A percentile compares a stretch with the other conserved stretches of the same genome.
Evolutionary conservation across 2,113 vertebrate species (phyloP).

Genomic region (Pachypanchax playfairii): DNA sequence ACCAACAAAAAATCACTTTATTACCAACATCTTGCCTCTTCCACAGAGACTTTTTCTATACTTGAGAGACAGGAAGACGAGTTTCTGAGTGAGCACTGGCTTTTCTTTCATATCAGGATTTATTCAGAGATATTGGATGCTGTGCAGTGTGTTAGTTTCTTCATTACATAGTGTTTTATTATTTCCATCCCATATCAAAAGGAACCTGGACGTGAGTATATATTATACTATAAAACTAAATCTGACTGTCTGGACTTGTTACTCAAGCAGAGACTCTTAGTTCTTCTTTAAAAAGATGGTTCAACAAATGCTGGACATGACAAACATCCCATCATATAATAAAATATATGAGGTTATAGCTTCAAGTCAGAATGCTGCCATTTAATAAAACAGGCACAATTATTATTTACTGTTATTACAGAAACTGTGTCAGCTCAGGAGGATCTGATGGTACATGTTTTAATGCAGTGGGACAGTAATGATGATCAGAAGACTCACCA

Average conservation of each 20-base stretch:
- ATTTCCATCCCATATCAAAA: slow-evolving; percentile 31
- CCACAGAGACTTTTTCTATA: slow-evolving; percentile 15
- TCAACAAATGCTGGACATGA: too few relatives aligned
- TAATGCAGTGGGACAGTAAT: too few relatives aligned
- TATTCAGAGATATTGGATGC: slow-evolving; percentile 33
- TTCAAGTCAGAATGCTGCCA: too few relatives aligned
- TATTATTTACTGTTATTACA: too few relatives aligned
- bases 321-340: too few relatives aligned
- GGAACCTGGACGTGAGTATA: neutral
- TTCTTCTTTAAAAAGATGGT: too few relatives aligned
- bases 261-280: neutral
- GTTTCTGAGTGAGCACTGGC: slow-evolving; percentile 20
- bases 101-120: slow-evolving; percentile 31
- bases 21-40: slow-evolving; percentile 41
- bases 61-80: slow-evolving; percentile 34
- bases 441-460: too few relatives aligned
- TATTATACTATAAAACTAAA: neutral
- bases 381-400: too few relatives aligned
- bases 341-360: too few relatives aligned
- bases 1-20: slow-evolving; percentile 49
- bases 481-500: too few relatives aligned
- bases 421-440: too few relatives aligned
- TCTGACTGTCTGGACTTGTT: slow-evolving; percentile 4
- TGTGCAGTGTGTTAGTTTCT: slow-evolving; percentile 9
- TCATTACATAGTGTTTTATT: slow-evolving; percentile 49